These are phyloP conservation scores for Acanthochromis polyacanthus DNA, from an alignment of 2,113 vertebrate species.

Conservation along the genomic window DNA sequence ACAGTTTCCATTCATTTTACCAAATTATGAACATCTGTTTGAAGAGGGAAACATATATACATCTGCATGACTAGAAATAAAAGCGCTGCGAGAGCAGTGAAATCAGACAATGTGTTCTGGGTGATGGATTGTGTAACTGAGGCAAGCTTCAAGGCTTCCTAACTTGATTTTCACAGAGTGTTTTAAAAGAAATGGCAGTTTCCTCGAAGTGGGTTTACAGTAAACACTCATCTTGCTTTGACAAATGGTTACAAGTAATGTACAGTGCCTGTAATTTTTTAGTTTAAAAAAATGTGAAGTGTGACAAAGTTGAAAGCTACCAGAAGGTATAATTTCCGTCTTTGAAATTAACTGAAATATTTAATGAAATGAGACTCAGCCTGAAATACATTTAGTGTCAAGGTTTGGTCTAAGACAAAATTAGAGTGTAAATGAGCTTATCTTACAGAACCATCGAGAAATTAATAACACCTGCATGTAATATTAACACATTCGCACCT, in stretches of 20 bases:
- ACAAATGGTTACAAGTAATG: not conserved
- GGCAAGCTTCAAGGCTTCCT: conserved; percentile 4
- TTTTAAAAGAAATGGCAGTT: conserved; percentile 22
- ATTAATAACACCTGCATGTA: conserved; percentile 46
- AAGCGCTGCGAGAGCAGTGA: not conserved
- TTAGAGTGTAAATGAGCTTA: conserved; percentile 47
- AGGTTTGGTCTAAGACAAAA: conserved; percentile 38
- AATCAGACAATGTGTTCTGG: conserved; percentile 17
- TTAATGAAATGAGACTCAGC: conserved; percentile 57
- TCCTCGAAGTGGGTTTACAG: conserved; percentile 23
- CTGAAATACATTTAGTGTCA: conserved; percentile 54
- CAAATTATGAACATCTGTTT: conserved; percentile 11
- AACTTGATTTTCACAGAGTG: conserved; percentile 10
- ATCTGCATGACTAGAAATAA: not conserved
- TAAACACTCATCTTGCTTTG: not conserved
- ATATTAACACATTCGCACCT: conserved; percentile 64
- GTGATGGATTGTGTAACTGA: conserved; percentile 10
- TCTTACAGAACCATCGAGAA: conserved; percentile 51
- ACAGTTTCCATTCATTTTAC: conserved; percentile 20
- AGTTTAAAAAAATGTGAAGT: conserved; percentile 4
- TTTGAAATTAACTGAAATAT: conserved; percentile 60
- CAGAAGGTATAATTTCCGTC: conserved; percentile 48
- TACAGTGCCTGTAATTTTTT: not conserved
- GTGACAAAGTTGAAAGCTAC: conserved; percentile 22
- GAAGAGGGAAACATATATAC: not conserved